Percentiles rank a stretch among this genome's conserved stretches.
phyloP scores from a whole-genome alignment of 2,113 vertebrate species.

The rabbit (Oryctolagus cuniculus) region mOryCun1.1 NC_091438.1:82827501-82828000 shows the following conservation, averaged over 20 bases:
- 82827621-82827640: conserved; percentile 81
- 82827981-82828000: conserved; percentile 7
- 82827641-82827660: conserved; percentile 83
- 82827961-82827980: conserved; percentile 43
- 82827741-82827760: conserved; percentile 74
- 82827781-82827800: conserved; percentile 71
- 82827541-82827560: conserved; percentile 83
- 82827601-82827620: conserved; percentile 81
- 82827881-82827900: not conserved
- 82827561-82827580: conserved; percentile 85
- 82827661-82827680: conserved; percentile 84
- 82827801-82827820: conserved; percentile 48
- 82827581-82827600: conserved; percentile 81
- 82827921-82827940: conserved; percentile 39
- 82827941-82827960: conserved; percentile 57
- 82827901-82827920: not conserved
- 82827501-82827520: conserved; percentile 86
- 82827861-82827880: conserved; percentile 30
- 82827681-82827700: conserved; percentile 84
- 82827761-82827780: conserved; percentile 74
- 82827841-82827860: not conserved
- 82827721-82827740: conserved; percentile 79
- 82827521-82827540: conserved; percentile 78
- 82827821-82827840: not conserved
- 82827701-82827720: conserved; percentile 85